A percentile compares a stretch with the other conserved stretches of the same genome.
Evolutionary conservation across 92 coral and sea anemone species (phyloP).

Genomic region (Metridium senile): DNA sequence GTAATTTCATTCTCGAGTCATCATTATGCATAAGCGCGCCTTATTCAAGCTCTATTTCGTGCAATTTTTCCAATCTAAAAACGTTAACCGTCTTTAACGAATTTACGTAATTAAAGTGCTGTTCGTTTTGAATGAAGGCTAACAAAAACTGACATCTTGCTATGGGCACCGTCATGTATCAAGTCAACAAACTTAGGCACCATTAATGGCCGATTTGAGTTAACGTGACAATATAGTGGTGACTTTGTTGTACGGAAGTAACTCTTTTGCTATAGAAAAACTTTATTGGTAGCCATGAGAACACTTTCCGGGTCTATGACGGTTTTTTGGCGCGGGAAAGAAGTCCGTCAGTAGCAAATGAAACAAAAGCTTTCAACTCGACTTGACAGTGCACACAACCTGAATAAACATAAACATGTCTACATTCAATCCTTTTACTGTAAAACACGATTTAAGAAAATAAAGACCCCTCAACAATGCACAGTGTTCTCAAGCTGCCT

Average conservation of each 20-base stretch:
- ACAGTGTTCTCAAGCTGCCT: background rate
- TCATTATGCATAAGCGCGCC: conserved; percentile 34
- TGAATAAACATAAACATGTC: conserved; percentile 68
- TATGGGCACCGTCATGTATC: conserved; percentile 27
- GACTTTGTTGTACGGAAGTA: background rate
- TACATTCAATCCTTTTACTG: conserved; percentile 4
- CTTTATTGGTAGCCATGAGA: conserved; percentile 19
- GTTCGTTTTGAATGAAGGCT: conserved; percentile 15
- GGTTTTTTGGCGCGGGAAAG: conserved; percentile 9
- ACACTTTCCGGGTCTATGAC: conserved; percentile 20
- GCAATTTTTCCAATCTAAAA: background rate
- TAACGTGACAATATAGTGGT: conserved; percentile 1
- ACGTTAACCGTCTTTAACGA: background rate
- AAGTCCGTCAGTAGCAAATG: conserved; percentile 5
- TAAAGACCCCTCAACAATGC: conserved; percentile 2
- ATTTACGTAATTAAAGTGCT: background rate
- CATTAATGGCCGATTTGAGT: conserved; percentile 2
- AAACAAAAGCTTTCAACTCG: conserved; percentile 42
- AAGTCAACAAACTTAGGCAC: conserved; percentile 20
- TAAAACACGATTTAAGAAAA: conserved; percentile 5
- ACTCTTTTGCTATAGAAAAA: background rate
- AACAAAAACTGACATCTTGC: conserved; percentile 14
- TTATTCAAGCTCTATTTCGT: conserved; percentile 20
- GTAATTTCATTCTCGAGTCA: conserved; percentile 15
- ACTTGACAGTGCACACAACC: conserved; percentile 56